phyloP scores from a whole-genome alignment of 2,113 vertebrate species.

The Pantherophis guttatus region DNA sequence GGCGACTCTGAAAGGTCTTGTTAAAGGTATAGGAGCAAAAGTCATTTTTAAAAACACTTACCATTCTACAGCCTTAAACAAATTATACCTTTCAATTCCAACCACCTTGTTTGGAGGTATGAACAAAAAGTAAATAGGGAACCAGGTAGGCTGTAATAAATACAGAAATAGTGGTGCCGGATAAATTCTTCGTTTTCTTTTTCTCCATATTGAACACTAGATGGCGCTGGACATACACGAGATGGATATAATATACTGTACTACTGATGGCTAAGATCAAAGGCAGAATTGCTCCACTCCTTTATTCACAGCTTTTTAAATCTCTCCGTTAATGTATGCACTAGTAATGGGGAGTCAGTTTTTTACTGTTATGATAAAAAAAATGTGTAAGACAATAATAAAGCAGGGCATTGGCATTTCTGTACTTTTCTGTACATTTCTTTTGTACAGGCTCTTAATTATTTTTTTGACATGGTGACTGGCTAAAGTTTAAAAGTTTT shows the following conservation, averaged over 20 bases:
- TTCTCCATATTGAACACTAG: constrained; percentile 28
- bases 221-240: constrained; percentile 31
- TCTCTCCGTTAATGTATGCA: not conserved
- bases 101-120: not conserved
- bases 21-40: not conserved
- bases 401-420: not conserved
- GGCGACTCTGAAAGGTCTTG: not conserved
- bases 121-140: not conserved
- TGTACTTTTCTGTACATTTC: not conserved
- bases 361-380: not conserved
- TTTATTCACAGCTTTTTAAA: rapidly evolving
- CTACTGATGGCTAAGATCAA: not conserved
- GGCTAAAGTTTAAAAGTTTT: not conserved
- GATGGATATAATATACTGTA: not conserved
- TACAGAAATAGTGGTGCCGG: rapidly evolving
- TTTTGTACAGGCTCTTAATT: not conserved
- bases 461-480: not conserved
- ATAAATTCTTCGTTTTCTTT: not conserved
- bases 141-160: not conserved
- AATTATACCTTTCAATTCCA: not conserved
- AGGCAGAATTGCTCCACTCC: rapidly evolving
- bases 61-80: not conserved
- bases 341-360: not conserved
- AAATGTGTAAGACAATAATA: not conserved
- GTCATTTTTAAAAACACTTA: not conserved